A percentile compares a stretch with the other conserved stretches of the same genome.
Conservation (phyloP, 2,888 invertebrate genomes). For the Pterostichus niger region DNA sequence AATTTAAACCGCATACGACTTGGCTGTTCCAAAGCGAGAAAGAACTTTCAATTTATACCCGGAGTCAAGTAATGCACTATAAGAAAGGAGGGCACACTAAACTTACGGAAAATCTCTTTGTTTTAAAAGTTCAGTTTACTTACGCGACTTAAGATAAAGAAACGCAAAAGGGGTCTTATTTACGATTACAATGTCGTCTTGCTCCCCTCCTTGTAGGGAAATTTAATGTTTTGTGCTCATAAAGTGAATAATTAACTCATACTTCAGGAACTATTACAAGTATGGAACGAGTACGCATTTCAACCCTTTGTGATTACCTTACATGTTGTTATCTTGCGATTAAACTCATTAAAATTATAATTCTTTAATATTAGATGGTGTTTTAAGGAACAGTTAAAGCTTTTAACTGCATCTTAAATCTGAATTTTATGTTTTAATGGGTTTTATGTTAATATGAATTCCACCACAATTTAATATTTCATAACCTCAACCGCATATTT, state of each 20-base stretch:
- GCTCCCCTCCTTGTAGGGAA: background rate
- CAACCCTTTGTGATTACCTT: constrained; percentile 46
- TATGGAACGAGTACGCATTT: constrained; percentile 7
- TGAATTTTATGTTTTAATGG: constrained; percentile 44
- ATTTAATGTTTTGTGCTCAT: constrained; percentile 8
- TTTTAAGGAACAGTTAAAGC: constrained; percentile 37
- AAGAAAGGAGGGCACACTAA: constrained; percentile 6
- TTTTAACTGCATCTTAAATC: constrained; percentile 40
- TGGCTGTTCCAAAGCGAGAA: background rate
- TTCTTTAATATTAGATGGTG: constrained; percentile 43
- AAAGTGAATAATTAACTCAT: constrained; percentile 46
- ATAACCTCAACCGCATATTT: constrained; percentile 16
- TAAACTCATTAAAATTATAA: constrained; percentile 48
- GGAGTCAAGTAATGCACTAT: constrained; percentile 22
- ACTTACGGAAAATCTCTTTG: constrained; percentile 35
- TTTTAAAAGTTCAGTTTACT: constrained; percentile 35
- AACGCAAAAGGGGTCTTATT: constrained; percentile 41
- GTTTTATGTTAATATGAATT: constrained; percentile 40
- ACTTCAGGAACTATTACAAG: background rate
- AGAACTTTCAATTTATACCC: constrained; percentile 31
- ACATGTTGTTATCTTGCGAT: constrained; percentile 31
- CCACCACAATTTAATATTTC: constrained; percentile 35
- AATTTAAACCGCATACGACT: constrained; percentile 2
- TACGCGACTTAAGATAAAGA: constrained; percentile 21
- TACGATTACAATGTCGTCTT: background rate